phyloP scores from a whole-genome alignment of 2,888 invertebrate species.

The Amaurobius ferox region DNA sequence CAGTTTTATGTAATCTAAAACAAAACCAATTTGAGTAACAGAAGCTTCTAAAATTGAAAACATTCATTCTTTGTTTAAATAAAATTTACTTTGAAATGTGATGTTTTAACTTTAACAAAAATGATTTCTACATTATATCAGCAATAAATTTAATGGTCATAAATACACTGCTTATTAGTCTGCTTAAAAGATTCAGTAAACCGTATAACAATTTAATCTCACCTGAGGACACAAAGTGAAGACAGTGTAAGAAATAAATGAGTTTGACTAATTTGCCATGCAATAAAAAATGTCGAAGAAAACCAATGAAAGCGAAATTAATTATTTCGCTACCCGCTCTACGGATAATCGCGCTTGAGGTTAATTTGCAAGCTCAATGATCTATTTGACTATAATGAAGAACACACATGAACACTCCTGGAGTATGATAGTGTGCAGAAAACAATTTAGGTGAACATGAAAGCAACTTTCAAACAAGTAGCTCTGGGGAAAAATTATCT shows the following conservation, averaged over 20 bases:
- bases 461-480: too few species aligned
- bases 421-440: not conserved
- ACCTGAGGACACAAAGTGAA: not conserved
- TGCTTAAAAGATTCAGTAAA: too few species aligned
- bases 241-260: not conserved
- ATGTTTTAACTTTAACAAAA: too few species aligned
- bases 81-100: too few species aligned
- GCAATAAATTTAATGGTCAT: too few species aligned
- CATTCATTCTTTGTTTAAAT: too few species aligned
- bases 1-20: too few species aligned
- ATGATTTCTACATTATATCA: too few species aligned
- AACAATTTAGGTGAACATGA: not conserved
- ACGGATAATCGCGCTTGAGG: not conserved
- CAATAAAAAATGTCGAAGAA: not conserved
- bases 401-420: not conserved
- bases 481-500: not conserved
- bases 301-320: not conserved
- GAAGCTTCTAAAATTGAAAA: too few species aligned
- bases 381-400: not conserved
- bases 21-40: too few species aligned
- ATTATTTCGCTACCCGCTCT: not conserved
- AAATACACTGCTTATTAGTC: too few species aligned
- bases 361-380: not conserved
- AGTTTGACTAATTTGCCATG: not conserved
- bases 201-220: not conserved